Conservation (phyloP, 2,797 vertebrate species). For the Pyrocephalus nanus region DNA sequence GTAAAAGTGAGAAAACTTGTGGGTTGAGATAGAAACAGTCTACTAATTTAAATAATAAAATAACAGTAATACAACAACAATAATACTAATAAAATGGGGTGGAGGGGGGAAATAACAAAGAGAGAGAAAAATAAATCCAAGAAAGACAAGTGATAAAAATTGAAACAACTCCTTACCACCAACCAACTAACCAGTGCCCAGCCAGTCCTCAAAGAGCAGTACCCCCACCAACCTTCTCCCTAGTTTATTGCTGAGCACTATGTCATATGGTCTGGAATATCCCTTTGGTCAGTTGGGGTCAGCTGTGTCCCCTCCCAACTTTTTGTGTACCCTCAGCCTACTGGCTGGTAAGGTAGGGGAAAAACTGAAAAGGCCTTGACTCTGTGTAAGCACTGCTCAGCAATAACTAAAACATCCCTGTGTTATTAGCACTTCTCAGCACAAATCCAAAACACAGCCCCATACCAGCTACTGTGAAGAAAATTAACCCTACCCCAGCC, state of each 20-base stretch:
- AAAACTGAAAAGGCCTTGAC: neutral
- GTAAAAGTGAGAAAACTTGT: neutral
- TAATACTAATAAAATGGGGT: neutral
- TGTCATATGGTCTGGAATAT: accelerated
- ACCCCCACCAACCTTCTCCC: too few species aligned
- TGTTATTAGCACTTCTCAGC: neutral
- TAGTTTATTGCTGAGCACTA: neutral
- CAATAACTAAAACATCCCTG: neutral
- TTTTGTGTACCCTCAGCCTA: neutral
- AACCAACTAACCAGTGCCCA: accelerated
- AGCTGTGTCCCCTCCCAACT: neutral
- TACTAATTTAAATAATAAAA: neutral
- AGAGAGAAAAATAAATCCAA: neutral
- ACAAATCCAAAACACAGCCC: neutral
- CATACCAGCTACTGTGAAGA: neutral
- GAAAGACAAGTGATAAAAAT: neutral
- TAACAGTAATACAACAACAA: too few species aligned
- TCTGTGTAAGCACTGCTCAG: neutral
- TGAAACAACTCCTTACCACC: neutral
- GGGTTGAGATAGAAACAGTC: neutral
- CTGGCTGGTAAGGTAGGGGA: accelerated
- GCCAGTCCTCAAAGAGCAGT: neutral
- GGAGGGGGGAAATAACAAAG: neutral
- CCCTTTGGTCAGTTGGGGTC: neutral
- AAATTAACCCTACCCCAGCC: neutral